Base-by-base conservation (phyloP, 2,113 vertebrate species). In the Gnathonemus echidnorhynchus region DNA sequence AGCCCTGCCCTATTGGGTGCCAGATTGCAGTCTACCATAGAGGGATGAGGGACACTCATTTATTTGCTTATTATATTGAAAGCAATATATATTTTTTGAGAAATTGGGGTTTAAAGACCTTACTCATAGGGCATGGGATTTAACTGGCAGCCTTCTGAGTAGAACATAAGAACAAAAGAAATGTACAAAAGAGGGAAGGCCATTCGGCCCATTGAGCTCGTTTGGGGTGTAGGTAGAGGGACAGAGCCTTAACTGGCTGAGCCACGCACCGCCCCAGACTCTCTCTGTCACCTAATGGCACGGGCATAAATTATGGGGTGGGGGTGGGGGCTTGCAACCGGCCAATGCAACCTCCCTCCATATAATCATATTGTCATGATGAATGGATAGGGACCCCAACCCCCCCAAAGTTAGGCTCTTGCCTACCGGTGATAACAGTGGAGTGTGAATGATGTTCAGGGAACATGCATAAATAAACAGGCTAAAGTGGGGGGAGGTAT, bases 401-500 rank as follows among this genome's bases (percentile, higher is more conserved):
- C 24, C 21, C 56, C 56, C 21, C 21, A n/a, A 58, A 58, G 24
- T 58, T 58, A 58, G 56, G 56, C 56, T 7, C 56, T 24, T n/a
- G 21, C 56, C 56, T 58, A 58, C 70, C 6, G 24, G 77, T 7
- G 84, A 45, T 89, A 85, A 48, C 9, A 27, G 46, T 19, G 45
- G 56, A 52, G 89, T 35, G 87, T 70, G 74, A 87, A 74, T 50
- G 15, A 70, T 86, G 45, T 13, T 86, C 1, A 17, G 5, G 2
- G 86, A 86, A 66, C n/a, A 42, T 15, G 58, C 58, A n/a, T n/a
- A 62, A 27, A 80, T 80, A 24, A 58, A 42, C 27, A 42, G 31
- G 39, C 58, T 50, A 17, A 39, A 87, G 52, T 74, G 90, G 91
- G 90, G 77, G 89, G 80, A 90, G 92, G 92, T 91, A 92, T 90